Evolutionary conservation across 2,888 invertebrate genomes (phyloP), one percentile per base, ranked within the genome.

Genomic region (Archips xylosteana): DNA sequence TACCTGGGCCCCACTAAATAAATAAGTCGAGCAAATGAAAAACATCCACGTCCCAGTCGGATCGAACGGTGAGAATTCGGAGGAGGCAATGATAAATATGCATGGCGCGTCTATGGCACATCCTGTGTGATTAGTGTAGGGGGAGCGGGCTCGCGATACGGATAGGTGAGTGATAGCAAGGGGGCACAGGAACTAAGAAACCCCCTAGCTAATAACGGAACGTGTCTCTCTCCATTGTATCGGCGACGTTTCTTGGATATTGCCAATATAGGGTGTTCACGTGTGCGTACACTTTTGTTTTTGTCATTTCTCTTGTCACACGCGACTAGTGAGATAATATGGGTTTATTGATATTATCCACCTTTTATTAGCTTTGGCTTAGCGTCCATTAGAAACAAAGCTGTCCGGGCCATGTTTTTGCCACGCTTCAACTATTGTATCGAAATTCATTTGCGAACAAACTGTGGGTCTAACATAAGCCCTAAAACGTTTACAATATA

Each of bases 141-240:
- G 88, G 88, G 88, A 83, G 75, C 74, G 81, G 80, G 78, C 75
- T 77, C 78, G 87, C 89, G 92, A 91, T 90, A 91, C 91, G 88
- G 90, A 90, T 92, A 92, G 92, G 92, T 94, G 94, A 93, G 91
- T 92, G 93, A 93, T 93, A 92, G 90, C 91, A 85, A 88, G 90
- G 92, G 92, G 89, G 90, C 83, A 84, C 80, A 84, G 87, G 86
- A 86, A 87, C 88, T 88, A 88, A 88, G 87, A 85, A 88, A 86
- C 89, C 89, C 89, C 92, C 90, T 83, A 88, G 92, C 94, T 93
- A 94, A 94, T 94, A 94, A 94, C 87, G 87, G 84, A 77, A 83
- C 85, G 85, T 86, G 86, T 90, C 90, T 90, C 88, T 89, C 88
- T 84, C 84, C 85, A 87, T 92, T 91, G 92, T 93, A 92, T 92